These are phyloP conservation scores for Pristionchus arcanus DNA, from an alignment of 2,888 invertebrate species.

Conservation along the genomic window DNA sequence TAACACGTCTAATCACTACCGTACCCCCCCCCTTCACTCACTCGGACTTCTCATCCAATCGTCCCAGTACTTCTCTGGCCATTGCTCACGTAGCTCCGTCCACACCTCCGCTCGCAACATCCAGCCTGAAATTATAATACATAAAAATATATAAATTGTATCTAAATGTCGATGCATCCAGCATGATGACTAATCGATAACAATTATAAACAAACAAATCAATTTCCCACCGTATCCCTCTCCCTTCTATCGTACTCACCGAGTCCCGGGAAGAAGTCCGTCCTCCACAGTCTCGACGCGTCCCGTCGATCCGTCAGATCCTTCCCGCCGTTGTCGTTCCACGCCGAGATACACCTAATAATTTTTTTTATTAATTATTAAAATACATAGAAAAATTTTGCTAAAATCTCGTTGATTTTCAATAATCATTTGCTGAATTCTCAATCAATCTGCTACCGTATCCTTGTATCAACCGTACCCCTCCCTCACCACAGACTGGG, in stretches of 20 bases:
- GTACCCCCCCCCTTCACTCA: background rate
- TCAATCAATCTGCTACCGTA: background rate
- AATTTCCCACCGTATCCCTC: background rate
- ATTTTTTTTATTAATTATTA: background rate
- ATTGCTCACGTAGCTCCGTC: slow-evolving; percentile 90
- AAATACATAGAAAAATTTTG: too few relatives aligned
- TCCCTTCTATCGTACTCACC: slow-evolving; percentile 60
- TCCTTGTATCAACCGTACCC: background rate
- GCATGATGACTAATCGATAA: too few relatives aligned
- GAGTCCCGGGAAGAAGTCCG: slow-evolving; percentile 95
- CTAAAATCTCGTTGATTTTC: too few relatives aligned
- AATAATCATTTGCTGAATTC: background rate
- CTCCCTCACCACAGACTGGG: slow-evolving; percentile 86
- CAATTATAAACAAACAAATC: background rate
- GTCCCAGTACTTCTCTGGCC: slow-evolving; percentile 94
- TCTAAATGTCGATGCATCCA: too few relatives aligned
- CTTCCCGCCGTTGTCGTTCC: slow-evolving; percentile 94
- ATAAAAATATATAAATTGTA: background rate
- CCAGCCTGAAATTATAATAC: slow-evolving; percentile 84
- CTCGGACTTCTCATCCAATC: slow-evolving; percentile 96
- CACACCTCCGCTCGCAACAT: slow-evolving; percentile 91
- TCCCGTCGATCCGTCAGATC: slow-evolving; percentile 50
- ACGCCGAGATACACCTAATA: slow-evolving; percentile 91
- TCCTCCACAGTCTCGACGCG: slow-evolving; percentile 87
- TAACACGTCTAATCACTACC: background rate